Evolutionary conservation across 2,797 vertebrate species (phyloP).

Genomic region (Mustela erminea): DNA sequence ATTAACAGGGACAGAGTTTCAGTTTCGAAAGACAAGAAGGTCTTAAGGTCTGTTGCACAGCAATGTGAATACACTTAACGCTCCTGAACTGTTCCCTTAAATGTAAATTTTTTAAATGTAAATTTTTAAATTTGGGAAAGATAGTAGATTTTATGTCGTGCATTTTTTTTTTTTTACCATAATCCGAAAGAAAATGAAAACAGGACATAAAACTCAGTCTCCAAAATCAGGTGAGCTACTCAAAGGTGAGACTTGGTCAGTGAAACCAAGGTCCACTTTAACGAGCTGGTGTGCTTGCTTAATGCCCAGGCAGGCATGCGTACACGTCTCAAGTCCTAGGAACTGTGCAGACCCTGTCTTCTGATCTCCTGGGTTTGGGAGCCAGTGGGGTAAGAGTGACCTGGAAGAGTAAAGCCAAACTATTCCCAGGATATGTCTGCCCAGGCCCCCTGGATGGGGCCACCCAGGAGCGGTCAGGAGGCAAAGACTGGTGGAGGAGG

Average conservation of each 20-base stretch:
- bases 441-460: neutral
- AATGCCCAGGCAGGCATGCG: accelerated
- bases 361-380: neutral
- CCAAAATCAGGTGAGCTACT: neutral
- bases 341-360: neutral
- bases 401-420: neutral
- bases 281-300: no score
- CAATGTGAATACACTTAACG: neutral
- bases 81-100: neutral
- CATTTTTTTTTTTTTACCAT: neutral
- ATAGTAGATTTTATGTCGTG: neutral
- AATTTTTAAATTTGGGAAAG: neutral
- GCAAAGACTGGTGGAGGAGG: neutral
- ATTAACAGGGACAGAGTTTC: neutral
- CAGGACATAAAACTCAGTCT: neutral
- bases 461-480: neutral
- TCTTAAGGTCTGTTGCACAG: neutral
- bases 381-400: no score
- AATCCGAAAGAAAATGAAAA: neutral
- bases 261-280: neutral
- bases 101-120: neutral
- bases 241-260: accelerated
- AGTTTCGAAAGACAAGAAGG: neutral
- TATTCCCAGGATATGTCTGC: no score
- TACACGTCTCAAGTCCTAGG: neutral